Evolutionary conservation across 2,888 invertebrate species (phyloP).

Genomic region (Clusia tigrina): DNA sequence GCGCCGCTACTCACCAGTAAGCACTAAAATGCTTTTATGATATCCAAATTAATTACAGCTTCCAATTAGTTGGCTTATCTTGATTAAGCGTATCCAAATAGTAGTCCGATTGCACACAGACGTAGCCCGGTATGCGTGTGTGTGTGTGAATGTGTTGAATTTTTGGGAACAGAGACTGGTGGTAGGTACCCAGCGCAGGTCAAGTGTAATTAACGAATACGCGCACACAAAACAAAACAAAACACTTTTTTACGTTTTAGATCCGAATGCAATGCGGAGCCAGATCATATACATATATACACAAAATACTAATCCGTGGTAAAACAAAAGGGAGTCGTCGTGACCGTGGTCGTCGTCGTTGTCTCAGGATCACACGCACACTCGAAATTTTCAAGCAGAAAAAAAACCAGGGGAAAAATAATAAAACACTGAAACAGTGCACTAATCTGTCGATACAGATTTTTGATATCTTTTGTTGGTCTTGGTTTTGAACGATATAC

Average conservation of each 20-base stretch:
- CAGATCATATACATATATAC: not conserved
- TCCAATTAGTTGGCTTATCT: conserved; percentile 60
- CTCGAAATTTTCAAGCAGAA: not conserved
- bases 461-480: not conserved
- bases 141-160: not conserved
- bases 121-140: no score
- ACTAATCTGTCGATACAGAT: conserved; percentile 5
- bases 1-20: conserved; percentile 15
- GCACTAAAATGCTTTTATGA: conserved; percentile 35
- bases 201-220: conserved; percentile 2
- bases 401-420: not conserved
- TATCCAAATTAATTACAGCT: conserved; percentile 61
- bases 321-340: not conserved
- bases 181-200: not conserved
- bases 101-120: not conserved
- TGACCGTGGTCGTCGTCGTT: no score
- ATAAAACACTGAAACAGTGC: not conserved
- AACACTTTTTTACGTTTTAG: not conserved
- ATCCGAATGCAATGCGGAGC: not conserved
- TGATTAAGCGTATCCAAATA: conserved; percentile 39
- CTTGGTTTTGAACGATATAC: not conserved
- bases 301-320: not conserved
- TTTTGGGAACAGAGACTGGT: not conserved
- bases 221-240: not conserved
- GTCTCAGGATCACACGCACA: conserved; percentile 7